Base-by-base conservation (phyloP, 1,140 invertebrate genomes). In the Mycetomoellerius zeteki region DNA sequence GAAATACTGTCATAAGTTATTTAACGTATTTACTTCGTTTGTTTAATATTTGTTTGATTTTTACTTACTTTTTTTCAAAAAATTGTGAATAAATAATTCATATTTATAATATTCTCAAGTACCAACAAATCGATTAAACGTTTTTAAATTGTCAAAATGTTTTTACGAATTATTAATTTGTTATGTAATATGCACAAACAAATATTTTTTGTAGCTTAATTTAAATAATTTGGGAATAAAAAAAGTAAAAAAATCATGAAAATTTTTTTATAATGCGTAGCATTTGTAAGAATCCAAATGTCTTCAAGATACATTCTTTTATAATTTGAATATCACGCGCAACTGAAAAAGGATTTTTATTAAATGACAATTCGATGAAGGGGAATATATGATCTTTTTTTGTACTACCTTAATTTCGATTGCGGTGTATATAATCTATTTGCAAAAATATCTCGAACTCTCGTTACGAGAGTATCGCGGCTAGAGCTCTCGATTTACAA, bases 381-480 rank as follows among this genome's bases (percentile, higher is more conserved):
- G 14, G 24, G 14, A 16, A 33, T 33, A 47, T 0, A 47, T 7
- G 43, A 43, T 33, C 47, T 27, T 33, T 52, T 54, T 19, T 64
- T 64, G 7, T 10, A 60, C 4, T 27, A 12, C 12, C 1, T 8
- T 47, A 47, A 47, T 47, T 47, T 47, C 7, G 71, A 5, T 19
- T 33, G 33, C 33, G 2, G 8, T 21, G 8, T 21, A 7, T 8
- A 21, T 12, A 43, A 2, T 7, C 16, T 16, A 67, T 58, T 14
- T 27, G 5, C 14, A 47, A 47, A 72, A 82, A 58, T 72, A 1
- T 21, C 0, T 7, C 21, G 5, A 37, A 4, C n/a, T n/a, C 14
- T 16, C 24, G 19, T 12, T 2, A 14, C 7, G 47, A 52, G 6
- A n/a, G 5, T 27, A 10, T 88, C 65, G 78, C 75, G 75, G 77